Percentiles rank a stretch among this genome's conserved stretches.
These are phyloP conservation scores for Oncorhynchus gorbuscha DNA, from an alignment of 2,113 vertebrate species.

Conservation along the genomic window DNA sequence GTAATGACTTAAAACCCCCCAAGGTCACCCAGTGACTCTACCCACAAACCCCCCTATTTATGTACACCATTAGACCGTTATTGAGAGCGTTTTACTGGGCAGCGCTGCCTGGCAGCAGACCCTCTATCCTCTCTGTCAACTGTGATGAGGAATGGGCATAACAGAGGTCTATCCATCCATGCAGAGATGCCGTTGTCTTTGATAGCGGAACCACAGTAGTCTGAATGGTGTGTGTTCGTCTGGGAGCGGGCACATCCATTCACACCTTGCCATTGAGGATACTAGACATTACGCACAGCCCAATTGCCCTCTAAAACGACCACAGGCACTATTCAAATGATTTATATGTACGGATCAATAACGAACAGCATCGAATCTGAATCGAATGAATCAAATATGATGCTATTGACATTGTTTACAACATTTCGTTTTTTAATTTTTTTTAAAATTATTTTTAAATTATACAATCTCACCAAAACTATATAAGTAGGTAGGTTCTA, in stretches of 20 bases:
- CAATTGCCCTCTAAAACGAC: neutral
- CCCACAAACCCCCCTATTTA: conserved; percentile 22
- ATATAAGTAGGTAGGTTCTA: neutral
- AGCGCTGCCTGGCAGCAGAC: neutral
- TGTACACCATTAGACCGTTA: conserved; percentile 13
- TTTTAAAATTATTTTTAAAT: neutral
- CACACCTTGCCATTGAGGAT: too few species aligned
- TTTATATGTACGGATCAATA: neutral
- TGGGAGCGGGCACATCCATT: neutral
- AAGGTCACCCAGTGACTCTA: neutral
- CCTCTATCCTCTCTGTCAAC: neutral
- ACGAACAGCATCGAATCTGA: too few species aligned
- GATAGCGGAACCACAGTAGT: neutral
- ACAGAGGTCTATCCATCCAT: neutral
- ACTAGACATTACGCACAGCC: neutral
- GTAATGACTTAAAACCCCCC: neutral
- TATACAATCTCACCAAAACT: neutral
- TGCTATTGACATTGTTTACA: neutral
- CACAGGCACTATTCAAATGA: neutral
- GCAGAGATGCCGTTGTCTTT: neutral
- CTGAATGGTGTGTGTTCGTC: too few species aligned
- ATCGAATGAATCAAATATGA: neutral
- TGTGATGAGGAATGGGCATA: conserved; percentile 1
- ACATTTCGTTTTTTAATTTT: neutral
- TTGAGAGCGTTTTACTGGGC: neutral